A percentile compares a stretch with the other conserved stretches of the same genome.
Evolutionary conservation across 2,797 vertebrate genomes (phyloP).

Genomic region (Acrossocheilus fasciatus): DNA sequence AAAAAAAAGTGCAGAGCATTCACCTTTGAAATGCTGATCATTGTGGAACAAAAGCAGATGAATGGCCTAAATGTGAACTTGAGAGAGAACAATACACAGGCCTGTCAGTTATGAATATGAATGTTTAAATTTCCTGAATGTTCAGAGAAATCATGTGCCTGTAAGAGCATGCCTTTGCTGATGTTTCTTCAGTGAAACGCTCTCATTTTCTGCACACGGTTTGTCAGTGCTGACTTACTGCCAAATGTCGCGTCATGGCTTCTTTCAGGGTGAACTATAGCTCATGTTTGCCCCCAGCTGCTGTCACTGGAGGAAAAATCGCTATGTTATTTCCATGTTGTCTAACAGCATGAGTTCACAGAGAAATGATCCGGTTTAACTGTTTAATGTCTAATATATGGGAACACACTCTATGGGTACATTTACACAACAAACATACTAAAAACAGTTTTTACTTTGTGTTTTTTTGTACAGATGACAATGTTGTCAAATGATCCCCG

Average conservation of each 20-base stretch:
- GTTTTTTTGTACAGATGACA: not conserved
- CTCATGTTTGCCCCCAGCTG: constrained; percentile 16
- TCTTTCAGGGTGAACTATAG: constrained; percentile 38
- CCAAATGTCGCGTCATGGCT: not conserved
- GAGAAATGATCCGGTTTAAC: constrained; percentile 5
- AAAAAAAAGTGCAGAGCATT: not conserved
- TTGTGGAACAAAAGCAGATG: not conserved
- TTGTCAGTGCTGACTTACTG: constrained; percentile 44
- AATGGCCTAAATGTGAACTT: constrained; percentile 17
- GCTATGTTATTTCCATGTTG: constrained; percentile 37
- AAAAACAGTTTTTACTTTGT: not conserved
- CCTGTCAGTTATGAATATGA: constrained; percentile 39
- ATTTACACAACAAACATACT: not conserved
- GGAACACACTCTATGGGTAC: not conserved
- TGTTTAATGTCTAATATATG: constrained; percentile 6
- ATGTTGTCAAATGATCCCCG: not conserved
- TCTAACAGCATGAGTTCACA: constrained; percentile 42
- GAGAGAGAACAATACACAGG: constrained; percentile 15
- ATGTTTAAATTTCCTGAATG: constrained; percentile 29
- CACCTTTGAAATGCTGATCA: constrained; percentile 8
- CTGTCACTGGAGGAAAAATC: constrained; percentile 23
- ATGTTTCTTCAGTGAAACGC: constrained; percentile 32
- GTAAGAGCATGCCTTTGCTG: constrained; percentile 10
- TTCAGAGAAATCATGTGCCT: constrained; percentile 31
- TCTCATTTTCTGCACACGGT: constrained; percentile 18